These are phyloP conservation scores for Pseudomugil tenellus DNA, from an alignment of 2,797 vertebrate genomes.

Conservation along the genomic window DNA sequence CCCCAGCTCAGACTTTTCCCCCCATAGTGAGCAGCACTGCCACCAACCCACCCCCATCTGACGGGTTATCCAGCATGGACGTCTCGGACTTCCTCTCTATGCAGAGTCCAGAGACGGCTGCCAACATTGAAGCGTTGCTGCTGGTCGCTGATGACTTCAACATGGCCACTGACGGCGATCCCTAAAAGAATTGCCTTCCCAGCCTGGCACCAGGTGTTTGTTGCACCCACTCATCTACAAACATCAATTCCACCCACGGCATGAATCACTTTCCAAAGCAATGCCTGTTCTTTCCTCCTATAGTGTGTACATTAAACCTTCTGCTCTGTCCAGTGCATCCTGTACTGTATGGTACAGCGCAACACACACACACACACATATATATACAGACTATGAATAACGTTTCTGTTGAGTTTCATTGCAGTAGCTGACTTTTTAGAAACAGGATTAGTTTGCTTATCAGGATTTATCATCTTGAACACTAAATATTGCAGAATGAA, in stretches of 20 bases:
- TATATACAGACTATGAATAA: constrained; percentile 42
- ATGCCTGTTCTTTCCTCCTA: constrained; percentile 49
- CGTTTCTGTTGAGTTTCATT: constrained; percentile 46
- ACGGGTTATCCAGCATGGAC: constrained; percentile 91
- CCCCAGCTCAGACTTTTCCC: constrained; percentile 70
- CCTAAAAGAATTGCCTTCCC: constrained; percentile 78
- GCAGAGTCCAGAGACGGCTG: constrained; percentile 88
- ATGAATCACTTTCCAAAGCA: constrained; percentile 39
- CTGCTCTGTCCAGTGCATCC: constrained; percentile 67
- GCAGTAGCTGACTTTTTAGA: constrained; percentile 53
- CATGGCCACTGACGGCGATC: constrained; percentile 81
- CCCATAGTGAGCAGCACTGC: constrained; percentile 50
- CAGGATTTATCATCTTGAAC: constrained; percentile 47
- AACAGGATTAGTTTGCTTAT: constrained; percentile 48
- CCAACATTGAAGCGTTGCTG: constrained; percentile 91
- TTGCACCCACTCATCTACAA: constrained; percentile 50
- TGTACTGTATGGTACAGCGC: constrained; percentile 54
- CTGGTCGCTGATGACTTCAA: constrained; percentile 90
- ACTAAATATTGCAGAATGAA: constrained; percentile 51
- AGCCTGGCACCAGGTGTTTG: constrained; percentile 40
- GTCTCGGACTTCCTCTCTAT: constrained; percentile 93
- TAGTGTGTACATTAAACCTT: constrained; percentile 45
- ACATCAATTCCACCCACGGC: constrained; percentile 53
- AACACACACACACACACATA: too few relatives aligned
- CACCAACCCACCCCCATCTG: constrained; percentile 76